Conservation (phyloP, 2,113 vertebrate species). For the Stictonetta naevosa region DNA sequence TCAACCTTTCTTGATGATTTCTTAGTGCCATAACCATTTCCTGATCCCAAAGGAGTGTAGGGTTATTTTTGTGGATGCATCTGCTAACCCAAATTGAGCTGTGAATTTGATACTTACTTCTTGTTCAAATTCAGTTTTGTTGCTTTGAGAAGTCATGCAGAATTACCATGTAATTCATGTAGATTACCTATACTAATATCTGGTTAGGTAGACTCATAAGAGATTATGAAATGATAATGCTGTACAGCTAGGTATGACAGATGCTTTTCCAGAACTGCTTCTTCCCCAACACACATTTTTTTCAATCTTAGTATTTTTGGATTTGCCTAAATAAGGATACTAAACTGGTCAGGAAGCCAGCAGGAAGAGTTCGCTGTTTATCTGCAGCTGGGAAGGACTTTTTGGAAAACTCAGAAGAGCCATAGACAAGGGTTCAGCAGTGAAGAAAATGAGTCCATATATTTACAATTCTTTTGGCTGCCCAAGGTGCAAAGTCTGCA, state of each 20-base stretch:
- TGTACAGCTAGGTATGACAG: not conserved
- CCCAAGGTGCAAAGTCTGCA: not conserved
- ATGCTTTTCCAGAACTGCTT: not conserved
- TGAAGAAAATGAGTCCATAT: not conserved
- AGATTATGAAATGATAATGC: not conserved
- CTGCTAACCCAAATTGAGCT: not conserved
- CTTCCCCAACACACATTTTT: not conserved
- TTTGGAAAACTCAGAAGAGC: not conserved
- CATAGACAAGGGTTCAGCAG: not conserved
- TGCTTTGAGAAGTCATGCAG: not conserved
- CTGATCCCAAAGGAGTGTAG: not conserved
- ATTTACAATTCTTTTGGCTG: not conserved
- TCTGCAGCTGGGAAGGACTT: not conserved
- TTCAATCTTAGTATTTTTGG: not conserved
- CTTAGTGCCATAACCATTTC: not conserved
- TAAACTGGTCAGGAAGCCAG: not conserved
- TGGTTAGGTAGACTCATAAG: not conserved
- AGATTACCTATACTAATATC: not conserved
- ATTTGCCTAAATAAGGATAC: not conserved
- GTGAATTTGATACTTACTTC: not conserved
- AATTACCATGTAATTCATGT: not conserved
- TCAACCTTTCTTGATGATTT: not conserved
- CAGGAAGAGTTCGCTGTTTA: not conserved
- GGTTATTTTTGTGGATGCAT: not conserved
- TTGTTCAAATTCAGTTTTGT: not conserved